Base-by-base conservation (phyloP, 2,113 vertebrate species). In the Mastomys natalensis region DNA sequence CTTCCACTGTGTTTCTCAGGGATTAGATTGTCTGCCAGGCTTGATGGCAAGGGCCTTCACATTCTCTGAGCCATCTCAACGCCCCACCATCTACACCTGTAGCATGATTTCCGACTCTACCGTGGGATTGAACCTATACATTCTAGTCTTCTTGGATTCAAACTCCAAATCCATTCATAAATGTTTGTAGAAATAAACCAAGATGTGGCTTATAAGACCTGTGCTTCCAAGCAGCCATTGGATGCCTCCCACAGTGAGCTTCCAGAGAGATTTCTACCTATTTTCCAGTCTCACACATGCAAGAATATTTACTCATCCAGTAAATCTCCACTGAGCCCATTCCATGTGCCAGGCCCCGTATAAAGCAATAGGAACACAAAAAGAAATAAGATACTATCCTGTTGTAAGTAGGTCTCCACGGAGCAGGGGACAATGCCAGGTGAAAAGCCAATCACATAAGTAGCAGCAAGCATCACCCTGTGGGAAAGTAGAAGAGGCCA, bases 131-230 rank as follows among this genome's bases (percentile, higher is more conserved):
- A 86, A 90, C 55, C 37, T 16, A 24, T 9, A 68, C 72, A 31
- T 58, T 64, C 91, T 60, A 16, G n/a, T 78, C 55, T 53, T 70
- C 66, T 53, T 72, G 26, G 24, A 17, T 88, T 85, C 21, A 80
- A 77, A 34, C 88, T 40, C 43, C 72, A 84, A 93, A 82, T 89
- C 31, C 53, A 86, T 48, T 87, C 73, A 43, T 29, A 94, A 43
- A 45, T 55, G 86, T 51, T 51, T 51, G 51, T 70, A 19, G 66
- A 95, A 78, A 86, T 70, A 88, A 90, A 58, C 26, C 26, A 70
- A 93, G 26, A 6, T 78, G 45, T 72, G 16, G 1, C 53, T 87
- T 93, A 51, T 6, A 87, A 94, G 43, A 84, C 81, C 87, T 19
- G 3, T 64, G 17, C 58, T 82, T 94, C 29, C 16, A 85, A 45